phyloP scores from a whole-genome alignment of 2,113 vertebrate genomes.

The Colinus virginianus region DNA sequence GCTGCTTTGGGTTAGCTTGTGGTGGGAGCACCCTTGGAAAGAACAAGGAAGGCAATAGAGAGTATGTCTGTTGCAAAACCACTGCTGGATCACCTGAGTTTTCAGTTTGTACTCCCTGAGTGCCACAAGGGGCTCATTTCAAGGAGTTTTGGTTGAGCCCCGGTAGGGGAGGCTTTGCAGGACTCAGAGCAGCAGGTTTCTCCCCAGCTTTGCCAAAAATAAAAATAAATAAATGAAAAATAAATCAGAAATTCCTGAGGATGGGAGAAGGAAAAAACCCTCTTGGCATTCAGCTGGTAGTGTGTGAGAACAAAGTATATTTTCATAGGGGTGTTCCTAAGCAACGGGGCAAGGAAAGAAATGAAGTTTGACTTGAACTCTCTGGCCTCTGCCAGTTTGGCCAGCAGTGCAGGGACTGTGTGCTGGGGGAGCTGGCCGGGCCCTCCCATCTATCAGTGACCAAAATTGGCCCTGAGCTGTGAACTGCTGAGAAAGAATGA shows the following conservation, averaged over 20 bases:
- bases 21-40: neutral
- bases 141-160: neutral
- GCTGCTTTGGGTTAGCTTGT: neutral
- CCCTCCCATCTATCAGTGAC: slow-evolving; percentile 58
- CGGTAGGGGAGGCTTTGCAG: neutral
- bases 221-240: slow-evolving; percentile 42
- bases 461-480: slow-evolving; percentile 69
- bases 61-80: slow-evolving; percentile 27
- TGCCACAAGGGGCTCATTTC: slow-evolving; percentile 37
- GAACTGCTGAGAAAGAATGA: slow-evolving; percentile 21
- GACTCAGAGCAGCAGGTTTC: slow-evolving; percentile 16
- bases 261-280: slow-evolving; percentile 51
- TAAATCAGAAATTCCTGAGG: slow-evolving; percentile 70
- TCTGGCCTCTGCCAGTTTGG: slow-evolving; percentile 64
- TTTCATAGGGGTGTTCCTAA: slow-evolving; percentile 77
- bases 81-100: neutral
- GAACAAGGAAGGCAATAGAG: neutral
- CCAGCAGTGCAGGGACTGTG: slow-evolving; percentile 27
- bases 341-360: slow-evolving; percentile 74
- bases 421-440: slow-evolving; percentile 51
- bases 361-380: slow-evolving; percentile 76
- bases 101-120: slow-evolving; percentile 24
- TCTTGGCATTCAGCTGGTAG: slow-evolving; percentile 58
- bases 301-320: slow-evolving; percentile 73
- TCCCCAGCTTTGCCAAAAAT: slow-evolving; percentile 30